Evolutionary conservation across 35 echinoderm and acorn worm genomes (phyloP).

Genomic region (Strongylocentrotus purpuratus): DNA sequence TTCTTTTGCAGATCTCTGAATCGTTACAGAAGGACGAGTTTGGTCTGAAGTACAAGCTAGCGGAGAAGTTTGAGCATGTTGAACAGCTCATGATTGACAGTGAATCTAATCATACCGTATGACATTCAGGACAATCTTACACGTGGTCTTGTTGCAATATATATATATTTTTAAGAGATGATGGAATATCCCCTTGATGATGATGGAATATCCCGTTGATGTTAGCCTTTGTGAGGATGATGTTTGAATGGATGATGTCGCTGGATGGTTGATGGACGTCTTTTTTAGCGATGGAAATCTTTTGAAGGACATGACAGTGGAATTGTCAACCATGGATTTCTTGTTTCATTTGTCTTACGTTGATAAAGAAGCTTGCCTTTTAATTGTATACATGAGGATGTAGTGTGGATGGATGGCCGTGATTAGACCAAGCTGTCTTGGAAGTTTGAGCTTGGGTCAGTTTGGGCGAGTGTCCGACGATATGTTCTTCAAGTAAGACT

Average conservation of each 20-base stretch:
- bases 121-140: neutral
- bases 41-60: slow-evolving; percentile 61
- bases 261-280: neutral
- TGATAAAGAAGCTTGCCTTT: slow-evolving; percentile 13
- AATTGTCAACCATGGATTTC: neutral
- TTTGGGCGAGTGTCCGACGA: neutral
- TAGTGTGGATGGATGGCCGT: neutral
- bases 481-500: neutral
- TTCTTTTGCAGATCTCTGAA: slow-evolving; percentile 43
- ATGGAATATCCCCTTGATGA: neutral
- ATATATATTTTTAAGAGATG: neutral
- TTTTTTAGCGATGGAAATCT: neutral
- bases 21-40: slow-evolving; percentile 58
- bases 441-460: neutral
- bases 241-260: neutral
- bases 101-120: neutral
- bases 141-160: neutral
- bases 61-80: slow-evolving; percentile 71
- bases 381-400: neutral
- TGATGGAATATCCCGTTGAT: neutral
- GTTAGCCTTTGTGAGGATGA: neutral
- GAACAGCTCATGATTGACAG: slow-evolving; percentile 58
- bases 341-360: slow-evolving; percentile 4
- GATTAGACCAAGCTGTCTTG: neutral
- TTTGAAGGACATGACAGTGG: neutral